Base-by-base conservation (phyloP, 2,888 invertebrate species). In the Bombylius discolor region DNA sequence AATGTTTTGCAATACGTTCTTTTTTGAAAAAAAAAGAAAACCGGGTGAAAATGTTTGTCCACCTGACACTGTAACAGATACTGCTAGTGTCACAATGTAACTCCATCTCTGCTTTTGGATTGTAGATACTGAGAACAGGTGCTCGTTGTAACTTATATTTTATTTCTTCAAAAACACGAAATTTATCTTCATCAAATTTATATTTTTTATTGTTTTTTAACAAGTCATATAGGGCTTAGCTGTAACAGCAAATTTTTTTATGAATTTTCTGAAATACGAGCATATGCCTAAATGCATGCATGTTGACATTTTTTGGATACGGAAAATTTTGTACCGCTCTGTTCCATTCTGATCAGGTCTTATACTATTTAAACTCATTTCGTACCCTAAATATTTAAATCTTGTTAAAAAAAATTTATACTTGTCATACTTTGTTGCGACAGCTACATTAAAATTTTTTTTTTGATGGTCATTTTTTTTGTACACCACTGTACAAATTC, bases 141-240 rank as follows among this genome's bases (percentile, higher is more conserved):
- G 36, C 1, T 9, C 1, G 1, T 36, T 36, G 36, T 4, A 36
- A 4, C 4, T 36, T 36, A 8, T 3, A 2, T 36, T 36, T 36
- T 36, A 36, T 3, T 1, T 8, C 4, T 8, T 36, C 36, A 9
- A 36, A 36, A 8, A 4, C 2, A 3, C 36, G 6, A 6, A 36
- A 4, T 36, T 36, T 4, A 66, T 63, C 54, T 68, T 63, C 5
- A 68, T n/a, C n/a, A n/a, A n/a, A n/a, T n/a, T n/a, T n/a, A n/a
- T n/a, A n/a, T n/a, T n/a, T n/a, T n/a, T n/a, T n/a, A n/a, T n/a
- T n/a, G n/a, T n/a, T n/a, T n/a, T n/a, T n/a, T n/a, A n/a, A n/a
- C n/a, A n/a, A n/a, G n/a, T n/a, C n/a, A n/a, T n/a, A n/a, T n/a
- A 55, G 0, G 68, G 67, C 56, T 65, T 64, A 9, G 67, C 66